phyloP scores from a whole-genome alignment of 2,797 vertebrate genomes.

The Morus bassanus region DNA sequence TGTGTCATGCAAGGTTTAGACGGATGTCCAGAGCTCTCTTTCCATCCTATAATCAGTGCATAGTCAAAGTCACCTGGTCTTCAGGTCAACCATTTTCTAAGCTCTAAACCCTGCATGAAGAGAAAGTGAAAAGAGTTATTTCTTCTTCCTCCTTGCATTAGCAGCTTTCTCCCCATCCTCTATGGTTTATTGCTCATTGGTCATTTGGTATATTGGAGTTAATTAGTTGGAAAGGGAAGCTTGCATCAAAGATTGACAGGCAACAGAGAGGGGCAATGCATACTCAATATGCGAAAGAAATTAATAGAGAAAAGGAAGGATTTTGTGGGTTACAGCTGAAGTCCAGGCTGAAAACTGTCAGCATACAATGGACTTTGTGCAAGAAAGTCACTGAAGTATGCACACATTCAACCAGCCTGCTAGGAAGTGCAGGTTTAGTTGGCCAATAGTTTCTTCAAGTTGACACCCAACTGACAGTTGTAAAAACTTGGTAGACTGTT shows the following conservation, averaged over 20 bases:
- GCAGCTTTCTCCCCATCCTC: neutral
- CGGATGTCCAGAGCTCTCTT: neutral
- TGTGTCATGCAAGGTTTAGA: neutral
- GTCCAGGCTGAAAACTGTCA: neutral
- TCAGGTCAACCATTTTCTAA: neutral
- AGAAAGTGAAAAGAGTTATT: neutral
- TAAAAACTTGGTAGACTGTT: neutral
- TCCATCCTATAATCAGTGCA: neutral
- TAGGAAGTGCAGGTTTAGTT: neutral
- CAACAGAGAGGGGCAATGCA: neutral
- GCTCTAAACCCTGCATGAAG: neutral
- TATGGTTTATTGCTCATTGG: neutral
- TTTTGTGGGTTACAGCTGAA: neutral
- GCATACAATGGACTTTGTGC: neutral
- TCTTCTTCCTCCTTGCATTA: neutral
- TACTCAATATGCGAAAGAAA: neutral
- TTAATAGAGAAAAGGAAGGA: neutral
- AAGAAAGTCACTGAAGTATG: neutral
- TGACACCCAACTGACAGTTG: neutral
- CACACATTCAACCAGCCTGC: neutral
- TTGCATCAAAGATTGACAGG: neutral
- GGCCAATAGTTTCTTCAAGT: neutral
- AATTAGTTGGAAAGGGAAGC: neutral
- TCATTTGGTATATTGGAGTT: neutral
- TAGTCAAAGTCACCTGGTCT: neutral